Conservation (phyloP, 2,797 vertebrate species). For the Columba guinea region DNA sequence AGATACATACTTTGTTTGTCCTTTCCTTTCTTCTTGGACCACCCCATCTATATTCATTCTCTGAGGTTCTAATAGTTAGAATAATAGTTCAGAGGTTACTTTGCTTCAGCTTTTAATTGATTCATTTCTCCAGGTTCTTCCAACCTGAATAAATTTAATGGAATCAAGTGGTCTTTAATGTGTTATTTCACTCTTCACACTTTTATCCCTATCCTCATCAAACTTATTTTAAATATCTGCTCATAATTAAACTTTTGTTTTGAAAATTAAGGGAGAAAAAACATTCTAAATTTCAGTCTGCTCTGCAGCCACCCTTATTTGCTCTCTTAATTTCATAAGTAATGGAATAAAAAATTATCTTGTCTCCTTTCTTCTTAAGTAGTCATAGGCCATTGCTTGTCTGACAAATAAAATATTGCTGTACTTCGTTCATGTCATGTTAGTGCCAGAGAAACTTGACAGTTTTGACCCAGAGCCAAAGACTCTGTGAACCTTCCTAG, state of each 20-base stretch:
- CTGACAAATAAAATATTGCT: slow-evolving; percentile 35
- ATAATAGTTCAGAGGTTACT: not conserved
- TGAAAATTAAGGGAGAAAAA: not conserved
- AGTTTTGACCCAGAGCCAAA: slow-evolving; percentile 11
- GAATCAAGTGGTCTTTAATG: not conserved
- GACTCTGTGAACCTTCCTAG: not conserved
- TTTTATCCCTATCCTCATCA: not conserved
- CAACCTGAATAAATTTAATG: not conserved
- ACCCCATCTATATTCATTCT: not conserved
- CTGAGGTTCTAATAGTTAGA: not conserved
- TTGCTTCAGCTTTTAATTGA: not conserved
- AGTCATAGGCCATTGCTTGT: not conserved
- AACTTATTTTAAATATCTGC: not conserved
- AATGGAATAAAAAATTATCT: not conserved
- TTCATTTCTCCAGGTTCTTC: not conserved
- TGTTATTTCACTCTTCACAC: not conserved
- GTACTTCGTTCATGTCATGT: slow-evolving; percentile 15
- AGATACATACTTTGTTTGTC: not conserved
- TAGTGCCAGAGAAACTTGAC: not conserved
- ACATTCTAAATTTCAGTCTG: not conserved
- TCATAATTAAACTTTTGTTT: not conserved
- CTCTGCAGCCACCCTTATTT: not conserved
- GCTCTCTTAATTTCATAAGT: not conserved
- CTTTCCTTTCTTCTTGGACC: not conserved
- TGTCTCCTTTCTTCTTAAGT: not conserved